Evolutionary conservation across 2,888 invertebrate species (phyloP).

Genomic region (Arctia plantaginis): DNA sequence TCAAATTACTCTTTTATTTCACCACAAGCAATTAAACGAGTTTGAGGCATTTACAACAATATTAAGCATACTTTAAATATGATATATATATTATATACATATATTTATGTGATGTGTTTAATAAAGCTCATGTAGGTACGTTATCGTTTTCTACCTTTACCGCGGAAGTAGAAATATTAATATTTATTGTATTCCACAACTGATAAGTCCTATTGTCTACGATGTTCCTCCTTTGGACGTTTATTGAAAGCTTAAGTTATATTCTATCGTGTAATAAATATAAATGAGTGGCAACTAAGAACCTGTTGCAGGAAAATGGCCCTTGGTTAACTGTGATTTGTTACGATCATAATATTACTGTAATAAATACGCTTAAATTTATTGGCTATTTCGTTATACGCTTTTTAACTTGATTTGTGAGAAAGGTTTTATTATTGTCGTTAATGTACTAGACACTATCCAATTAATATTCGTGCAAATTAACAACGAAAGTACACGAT

Average conservation of each 20-base stretch:
- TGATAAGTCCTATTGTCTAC: neutral
- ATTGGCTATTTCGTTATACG: neutral
- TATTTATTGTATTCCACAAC: neutral
- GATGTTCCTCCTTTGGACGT: neutral
- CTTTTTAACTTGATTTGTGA: no score
- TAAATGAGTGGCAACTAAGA: neutral
- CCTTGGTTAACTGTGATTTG: neutral
- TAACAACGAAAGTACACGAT: no score
- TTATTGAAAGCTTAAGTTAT: neutral
- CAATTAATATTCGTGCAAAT: no score
- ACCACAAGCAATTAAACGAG: no score
- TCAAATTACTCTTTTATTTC: no score
- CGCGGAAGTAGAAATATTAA: constrained; percentile 4
- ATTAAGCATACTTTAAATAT: no score
- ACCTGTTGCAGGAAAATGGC: neutral
- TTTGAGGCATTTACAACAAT: no score
- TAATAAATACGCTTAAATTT: neutral
- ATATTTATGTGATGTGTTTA: no score
- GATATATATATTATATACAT: no score
- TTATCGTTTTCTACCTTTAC: neutral
- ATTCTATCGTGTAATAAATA: neutral
- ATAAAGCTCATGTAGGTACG: neutral
- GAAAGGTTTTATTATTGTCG: no score
- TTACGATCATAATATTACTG: neutral
- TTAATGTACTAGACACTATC: no score